phyloP scores from a whole-genome alignment of 2,888 invertebrate species.

The Aphidoletes aphidimyza region DNA sequence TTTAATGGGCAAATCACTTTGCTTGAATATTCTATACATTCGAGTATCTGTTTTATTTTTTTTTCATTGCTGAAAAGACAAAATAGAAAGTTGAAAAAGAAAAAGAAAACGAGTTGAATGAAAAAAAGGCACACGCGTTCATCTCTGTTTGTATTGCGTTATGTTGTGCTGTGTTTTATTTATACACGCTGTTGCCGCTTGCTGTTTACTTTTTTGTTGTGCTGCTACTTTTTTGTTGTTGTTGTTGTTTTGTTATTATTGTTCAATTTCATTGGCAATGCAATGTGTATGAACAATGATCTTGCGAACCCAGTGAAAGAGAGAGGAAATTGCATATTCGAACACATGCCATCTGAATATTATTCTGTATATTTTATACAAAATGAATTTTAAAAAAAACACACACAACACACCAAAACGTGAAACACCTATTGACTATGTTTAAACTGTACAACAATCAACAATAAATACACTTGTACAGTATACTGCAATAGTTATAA shows the following conservation, averaged over 20 bases:
- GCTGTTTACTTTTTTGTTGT: background rate
- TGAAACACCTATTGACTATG: background rate
- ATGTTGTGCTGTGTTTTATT: no score
- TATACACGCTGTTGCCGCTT: no score
- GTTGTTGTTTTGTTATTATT: background rate
- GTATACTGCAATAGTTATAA: no score
- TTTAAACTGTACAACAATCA: no score
- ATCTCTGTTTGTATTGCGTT: no score
- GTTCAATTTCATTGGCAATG: background rate
- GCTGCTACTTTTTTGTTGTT: background rate
- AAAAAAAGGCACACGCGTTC: no score
- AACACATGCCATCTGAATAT: background rate
- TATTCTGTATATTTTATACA: no score
- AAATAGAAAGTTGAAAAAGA: slow-evolving; percentile 11
- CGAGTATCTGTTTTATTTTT: background rate
- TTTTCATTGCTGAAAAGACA: no score
- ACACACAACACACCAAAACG: background rate
- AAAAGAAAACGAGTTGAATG: background rate
- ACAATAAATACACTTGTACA: no score
- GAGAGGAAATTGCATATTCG: background rate
- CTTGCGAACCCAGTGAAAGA: background rate
- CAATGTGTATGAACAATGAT: background rate
- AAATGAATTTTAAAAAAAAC: no score
- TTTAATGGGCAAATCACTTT: no score
- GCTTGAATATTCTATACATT: background rate